Evolutionary conservation across 2,113 vertebrate species (phyloP).

Genomic region (Mesitornis unicolor): DNA sequence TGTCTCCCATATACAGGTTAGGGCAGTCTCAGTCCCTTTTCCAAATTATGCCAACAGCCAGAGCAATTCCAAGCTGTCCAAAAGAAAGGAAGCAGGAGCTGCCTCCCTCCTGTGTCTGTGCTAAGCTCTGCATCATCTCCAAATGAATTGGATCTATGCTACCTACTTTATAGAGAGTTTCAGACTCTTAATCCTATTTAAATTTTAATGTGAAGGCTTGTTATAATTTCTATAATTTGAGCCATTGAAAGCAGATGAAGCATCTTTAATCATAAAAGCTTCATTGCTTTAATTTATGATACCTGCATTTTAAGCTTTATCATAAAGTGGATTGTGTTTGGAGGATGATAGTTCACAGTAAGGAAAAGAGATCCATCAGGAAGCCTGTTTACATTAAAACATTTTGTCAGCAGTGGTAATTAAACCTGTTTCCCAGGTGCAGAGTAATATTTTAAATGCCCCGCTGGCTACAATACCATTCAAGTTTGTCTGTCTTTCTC

Average conservation of each 20-base stretch:
- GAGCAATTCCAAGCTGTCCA: neutral
- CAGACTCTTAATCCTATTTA: constrained; percentile 49
- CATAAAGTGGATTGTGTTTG: constrained; percentile 60
- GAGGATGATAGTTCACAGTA: constrained; percentile 53
- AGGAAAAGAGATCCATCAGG: constrained; percentile 65
- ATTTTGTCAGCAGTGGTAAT: constrained; percentile 74
- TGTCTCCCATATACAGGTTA: neutral
- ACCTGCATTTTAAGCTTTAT: constrained; percentile 47
- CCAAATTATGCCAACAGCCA: neutral
- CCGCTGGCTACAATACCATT: constrained; percentile 61
- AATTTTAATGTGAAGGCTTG: constrained; percentile 62
- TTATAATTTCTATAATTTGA: constrained; percentile 64
- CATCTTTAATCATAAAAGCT: constrained; percentile 71
- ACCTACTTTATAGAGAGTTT: neutral
- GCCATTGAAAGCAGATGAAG: constrained; percentile 61
- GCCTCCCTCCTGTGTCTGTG: neutral
- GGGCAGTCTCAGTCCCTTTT: neutral
- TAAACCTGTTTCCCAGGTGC: constrained; percentile 75
- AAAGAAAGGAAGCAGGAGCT: neutral
- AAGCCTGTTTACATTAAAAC: constrained; percentile 74
- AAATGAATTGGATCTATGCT: neutral
- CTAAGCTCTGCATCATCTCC: neutral
- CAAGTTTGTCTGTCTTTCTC: constrained; percentile 50
- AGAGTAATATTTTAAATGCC: constrained; percentile 67
- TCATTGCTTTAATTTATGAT: constrained; percentile 68